phyloP scores from a whole-genome alignment of 1,140 invertebrate genomes.

The Euglossa dilemma region DNA sequence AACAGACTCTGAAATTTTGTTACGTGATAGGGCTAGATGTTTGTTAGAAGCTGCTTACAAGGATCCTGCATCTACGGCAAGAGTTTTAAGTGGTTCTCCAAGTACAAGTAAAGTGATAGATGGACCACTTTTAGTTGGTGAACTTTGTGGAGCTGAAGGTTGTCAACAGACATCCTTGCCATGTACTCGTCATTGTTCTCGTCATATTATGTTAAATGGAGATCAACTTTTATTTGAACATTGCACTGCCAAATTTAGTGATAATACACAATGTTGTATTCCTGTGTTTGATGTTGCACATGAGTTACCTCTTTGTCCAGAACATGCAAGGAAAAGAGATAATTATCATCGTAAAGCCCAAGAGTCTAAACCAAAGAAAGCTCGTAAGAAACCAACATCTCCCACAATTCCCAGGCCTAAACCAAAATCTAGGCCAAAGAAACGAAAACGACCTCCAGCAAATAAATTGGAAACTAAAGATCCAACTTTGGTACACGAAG shows the following conservation, averaged over 20 bases:
- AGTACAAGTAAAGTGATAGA: constrained; percentile 76
- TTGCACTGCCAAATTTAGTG: constrained; percentile 93
- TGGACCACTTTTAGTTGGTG: constrained; percentile 79
- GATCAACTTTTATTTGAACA: constrained; percentile 94
- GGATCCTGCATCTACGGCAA: constrained; percentile 71
- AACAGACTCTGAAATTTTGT: constrained; percentile 69
- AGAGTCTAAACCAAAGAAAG: constrained; percentile 90
- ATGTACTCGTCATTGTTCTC: constrained; percentile 90
- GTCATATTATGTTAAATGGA: constrained; percentile 93
- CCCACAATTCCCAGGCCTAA: constrained; percentile 86
- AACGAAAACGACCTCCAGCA: constrained; percentile 82
- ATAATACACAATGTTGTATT: constrained; percentile 93
- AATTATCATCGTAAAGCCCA: constrained; percentile 89
- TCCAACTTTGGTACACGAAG: constrained; percentile 60
- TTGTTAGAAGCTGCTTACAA: constrained; percentile 74
- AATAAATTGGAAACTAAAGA: constrained; percentile 66
- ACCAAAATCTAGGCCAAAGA: constrained; percentile 88
- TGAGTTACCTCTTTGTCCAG: constrained; percentile 91
- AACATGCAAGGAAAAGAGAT: constrained; percentile 91
- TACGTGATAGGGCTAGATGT: constrained; percentile 73
- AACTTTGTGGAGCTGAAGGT: constrained; percentile 74
- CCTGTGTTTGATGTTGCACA: constrained; percentile 94
- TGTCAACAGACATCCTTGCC: constrained; percentile 89
- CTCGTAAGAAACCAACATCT: constrained; percentile 89
- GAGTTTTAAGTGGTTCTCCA: constrained; percentile 73